Percentiles rank a stretch among this genome's conserved stretches.
phyloP scores from a whole-genome alignment of 2,113 vertebrate species.

The Zapornia atra region DNA sequence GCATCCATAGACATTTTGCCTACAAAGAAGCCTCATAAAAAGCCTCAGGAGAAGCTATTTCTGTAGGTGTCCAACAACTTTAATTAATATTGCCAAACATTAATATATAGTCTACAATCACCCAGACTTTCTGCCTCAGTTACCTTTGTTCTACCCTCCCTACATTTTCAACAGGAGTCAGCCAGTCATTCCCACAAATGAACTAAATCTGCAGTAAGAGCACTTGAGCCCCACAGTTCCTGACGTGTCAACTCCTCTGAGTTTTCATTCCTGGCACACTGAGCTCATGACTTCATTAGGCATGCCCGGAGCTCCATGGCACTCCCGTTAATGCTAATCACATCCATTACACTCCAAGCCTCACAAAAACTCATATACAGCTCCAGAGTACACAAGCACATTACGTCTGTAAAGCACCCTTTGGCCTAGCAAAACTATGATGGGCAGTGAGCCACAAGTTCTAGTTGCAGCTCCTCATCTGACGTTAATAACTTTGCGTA shows the following conservation, averaged over 20 bases:
- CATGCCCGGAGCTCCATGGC: not conserved
- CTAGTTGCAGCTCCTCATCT: slow-evolving; percentile 30
- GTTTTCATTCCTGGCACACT: not conserved
- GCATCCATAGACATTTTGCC: not conserved
- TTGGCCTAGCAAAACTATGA: slow-evolving; percentile 44
- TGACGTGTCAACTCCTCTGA: not conserved
- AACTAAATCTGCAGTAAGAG: not conserved
- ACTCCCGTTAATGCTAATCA: not conserved
- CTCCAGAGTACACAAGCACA: slow-evolving; percentile 22
- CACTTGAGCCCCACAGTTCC: not conserved
- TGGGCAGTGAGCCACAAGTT: slow-evolving; percentile 46
- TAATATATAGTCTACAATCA: not conserved
- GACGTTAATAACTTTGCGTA: slow-evolving; percentile 34
- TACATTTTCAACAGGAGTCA: not conserved
- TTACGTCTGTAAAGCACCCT: slow-evolving; percentile 25
- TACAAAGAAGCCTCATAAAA: not conserved
- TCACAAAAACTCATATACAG: not conserved
- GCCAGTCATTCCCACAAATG: not conserved
- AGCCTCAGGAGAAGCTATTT: not conserved
- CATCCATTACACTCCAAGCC: not conserved
- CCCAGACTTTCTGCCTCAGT: not conserved
- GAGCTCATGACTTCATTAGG: not conserved
- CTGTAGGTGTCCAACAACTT: not conserved
- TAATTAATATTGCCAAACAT: not conserved
- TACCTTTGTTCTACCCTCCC: not conserved